Conservation (phyloP, 2,113 vertebrate species). For the Nesogale talazaci region DNA sequence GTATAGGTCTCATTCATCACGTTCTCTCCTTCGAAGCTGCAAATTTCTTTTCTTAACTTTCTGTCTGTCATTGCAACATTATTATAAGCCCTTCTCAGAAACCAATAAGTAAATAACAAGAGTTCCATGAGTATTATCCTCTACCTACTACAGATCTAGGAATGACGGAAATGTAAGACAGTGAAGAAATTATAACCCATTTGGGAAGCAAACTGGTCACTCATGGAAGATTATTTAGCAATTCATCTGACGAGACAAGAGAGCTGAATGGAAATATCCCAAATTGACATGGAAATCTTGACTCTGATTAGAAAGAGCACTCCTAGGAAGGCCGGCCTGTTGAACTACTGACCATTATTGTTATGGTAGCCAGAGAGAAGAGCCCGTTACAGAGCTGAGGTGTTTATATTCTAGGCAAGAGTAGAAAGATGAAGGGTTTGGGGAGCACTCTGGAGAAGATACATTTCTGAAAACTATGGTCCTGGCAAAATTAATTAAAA, state of each 20-base stretch:
- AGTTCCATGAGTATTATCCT: not conserved
- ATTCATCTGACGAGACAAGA: not conserved
- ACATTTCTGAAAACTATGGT: constrained; percentile 45
- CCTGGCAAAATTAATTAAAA: constrained; percentile 43
- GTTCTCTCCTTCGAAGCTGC: not conserved
- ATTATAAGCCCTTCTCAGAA: not conserved
- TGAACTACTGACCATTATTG: not conserved
- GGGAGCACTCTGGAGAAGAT: not conserved
- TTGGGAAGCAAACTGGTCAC: not conserved
- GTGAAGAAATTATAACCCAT: constrained; percentile 15
- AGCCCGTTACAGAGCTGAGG: not conserved
- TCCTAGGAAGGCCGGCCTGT: not conserved
- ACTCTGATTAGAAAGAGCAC: not conserved
- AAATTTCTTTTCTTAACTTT: not conserved
- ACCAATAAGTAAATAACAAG: constrained; percentile 8
- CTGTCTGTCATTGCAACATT: not conserved
- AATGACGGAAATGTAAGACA: not conserved
- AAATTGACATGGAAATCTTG: not conserved
- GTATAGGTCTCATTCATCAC: not conserved
- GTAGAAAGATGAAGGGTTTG: not conserved
- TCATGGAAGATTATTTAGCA: not conserved
- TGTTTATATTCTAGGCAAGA: not conserved
- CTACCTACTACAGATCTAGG: not conserved
- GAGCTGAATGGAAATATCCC: not conserved
- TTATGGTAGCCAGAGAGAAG: not conserved